Conservation (phyloP, 2,888 invertebrate species). For the Omphaloscelis lunosa region DNA sequence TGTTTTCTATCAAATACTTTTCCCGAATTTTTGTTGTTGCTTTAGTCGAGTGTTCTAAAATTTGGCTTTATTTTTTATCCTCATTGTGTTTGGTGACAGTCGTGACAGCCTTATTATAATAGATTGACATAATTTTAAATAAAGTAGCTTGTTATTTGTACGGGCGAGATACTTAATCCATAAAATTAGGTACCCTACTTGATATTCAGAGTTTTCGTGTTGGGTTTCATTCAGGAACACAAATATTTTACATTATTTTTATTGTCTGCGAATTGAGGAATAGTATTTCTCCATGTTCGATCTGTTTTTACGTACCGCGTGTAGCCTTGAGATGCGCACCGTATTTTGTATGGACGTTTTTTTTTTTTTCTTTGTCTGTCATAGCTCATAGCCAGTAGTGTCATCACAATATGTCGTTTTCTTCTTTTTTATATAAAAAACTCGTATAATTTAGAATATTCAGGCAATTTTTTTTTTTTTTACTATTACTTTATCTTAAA, state of each 20-base stretch:
- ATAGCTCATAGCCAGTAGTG: too few species aligned
- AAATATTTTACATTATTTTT: neutral
- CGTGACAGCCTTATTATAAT: slow-evolving; percentile 26
- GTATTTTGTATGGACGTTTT: neutral
- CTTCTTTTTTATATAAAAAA: too few species aligned
- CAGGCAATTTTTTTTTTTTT: too few species aligned
- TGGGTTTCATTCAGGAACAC: neutral
- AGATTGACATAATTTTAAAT: slow-evolving; percentile 32
- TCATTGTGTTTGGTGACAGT: slow-evolving; percentile 7
- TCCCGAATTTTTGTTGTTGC: neutral
- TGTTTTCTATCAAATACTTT: neutral
- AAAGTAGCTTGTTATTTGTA: slow-evolving; percentile 11
- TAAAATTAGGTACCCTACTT: slow-evolving; percentile 7
- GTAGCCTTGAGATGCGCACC: neutral
- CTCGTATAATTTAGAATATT: too few species aligned
- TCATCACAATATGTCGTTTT: too few species aligned
- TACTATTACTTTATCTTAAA: too few species aligned
- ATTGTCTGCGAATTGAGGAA: neutral
- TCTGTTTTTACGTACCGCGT: neutral
- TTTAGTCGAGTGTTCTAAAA: slow-evolving; percentile 6
- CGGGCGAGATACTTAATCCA: neutral
- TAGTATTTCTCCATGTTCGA: neutral
- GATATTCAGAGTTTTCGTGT: neutral
- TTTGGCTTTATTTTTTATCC: neutral
- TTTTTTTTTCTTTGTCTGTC: too few species aligned